Conservation (phyloP, 92 coral and sea anemone genomes). For the Epizoanthus rinbou region DNA sequence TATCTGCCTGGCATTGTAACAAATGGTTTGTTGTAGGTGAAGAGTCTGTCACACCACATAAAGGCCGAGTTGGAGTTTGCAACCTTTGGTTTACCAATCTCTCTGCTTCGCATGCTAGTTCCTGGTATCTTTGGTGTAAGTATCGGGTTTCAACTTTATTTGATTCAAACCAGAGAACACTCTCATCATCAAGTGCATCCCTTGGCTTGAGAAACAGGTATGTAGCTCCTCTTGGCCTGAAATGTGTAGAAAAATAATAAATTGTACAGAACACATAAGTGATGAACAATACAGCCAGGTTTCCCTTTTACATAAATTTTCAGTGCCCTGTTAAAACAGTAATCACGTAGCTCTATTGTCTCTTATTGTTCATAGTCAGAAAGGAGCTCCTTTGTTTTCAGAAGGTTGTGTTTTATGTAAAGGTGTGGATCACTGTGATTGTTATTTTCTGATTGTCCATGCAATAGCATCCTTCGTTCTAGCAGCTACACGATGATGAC, state of each 20-base stretch:
- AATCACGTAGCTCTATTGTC: too few relatives aligned
- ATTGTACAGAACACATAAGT: too few relatives aligned
- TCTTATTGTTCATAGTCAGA: too few relatives aligned
- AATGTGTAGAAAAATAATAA: neutral
- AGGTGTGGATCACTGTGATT: too few relatives aligned
- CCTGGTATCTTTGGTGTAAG: slow-evolving; percentile 1
- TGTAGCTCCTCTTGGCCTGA: slow-evolving; percentile 12
- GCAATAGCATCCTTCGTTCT: too few relatives aligned
- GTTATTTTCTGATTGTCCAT: too few relatives aligned
- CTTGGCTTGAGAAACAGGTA: slow-evolving; percentile 21
- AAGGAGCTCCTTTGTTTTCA: too few relatives aligned
- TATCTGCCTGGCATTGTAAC: neutral
- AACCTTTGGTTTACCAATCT: neutral
- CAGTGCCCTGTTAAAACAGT: too few relatives aligned
- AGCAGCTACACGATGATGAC: too few relatives aligned
- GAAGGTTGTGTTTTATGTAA: too few relatives aligned
- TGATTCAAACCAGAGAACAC: slow-evolving; percentile 18
- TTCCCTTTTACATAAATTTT: too few relatives aligned
- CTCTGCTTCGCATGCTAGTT: neutral
- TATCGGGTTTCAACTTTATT: neutral
- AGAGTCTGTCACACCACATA: neutral
- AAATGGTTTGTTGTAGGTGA: neutral
- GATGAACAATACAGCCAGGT: too few relatives aligned
- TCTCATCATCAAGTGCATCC: neutral
- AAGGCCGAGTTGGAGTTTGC: neutral